Conservation (phyloP, 2,113 vertebrate species). For the Regulus satrapa region DNA sequence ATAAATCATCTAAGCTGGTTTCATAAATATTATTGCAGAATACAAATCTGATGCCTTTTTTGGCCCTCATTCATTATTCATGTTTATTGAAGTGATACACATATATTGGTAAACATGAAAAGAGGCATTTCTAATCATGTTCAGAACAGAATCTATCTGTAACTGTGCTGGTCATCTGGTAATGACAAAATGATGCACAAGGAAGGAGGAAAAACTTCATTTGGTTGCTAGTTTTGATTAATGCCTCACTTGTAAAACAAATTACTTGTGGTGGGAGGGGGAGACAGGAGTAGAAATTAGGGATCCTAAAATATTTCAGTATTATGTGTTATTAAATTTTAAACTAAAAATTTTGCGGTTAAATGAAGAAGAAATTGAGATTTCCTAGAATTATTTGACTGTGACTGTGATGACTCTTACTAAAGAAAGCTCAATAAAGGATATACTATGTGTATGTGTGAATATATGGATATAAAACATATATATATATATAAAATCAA, state of each 20-base stretch:
- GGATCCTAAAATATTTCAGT: not conserved
- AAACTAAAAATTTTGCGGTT: not conserved
- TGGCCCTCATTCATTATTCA: not conserved
- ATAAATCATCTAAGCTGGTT: not conserved
- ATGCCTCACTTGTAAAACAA: not conserved
- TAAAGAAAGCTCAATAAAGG: not conserved
- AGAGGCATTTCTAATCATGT: not conserved
- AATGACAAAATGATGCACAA: not conserved
- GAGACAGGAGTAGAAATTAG: not conserved
- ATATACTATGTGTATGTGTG: not conserved
- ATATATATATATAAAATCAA: too few relatives aligned
- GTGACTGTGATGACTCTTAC: not conserved
- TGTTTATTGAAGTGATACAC: not conserved
- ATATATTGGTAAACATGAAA: not conserved
- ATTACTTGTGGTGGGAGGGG: not conserved
- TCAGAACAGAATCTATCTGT: not conserved
- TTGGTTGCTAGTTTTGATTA: not conserved
- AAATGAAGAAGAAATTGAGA: not conserved
- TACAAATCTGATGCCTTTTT: not conserved
- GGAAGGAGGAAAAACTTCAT: not conserved
- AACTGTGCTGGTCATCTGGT: not conserved
- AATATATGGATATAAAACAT: too few relatives aligned
- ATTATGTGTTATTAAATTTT: not conserved
- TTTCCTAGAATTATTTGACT: not conserved
- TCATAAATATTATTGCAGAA: not conserved